Percentiles rank a stretch among this genome's conserved stretches.
Evolutionary conservation across 2,797 vertebrate genomes (phyloP).

Genomic region (Onychomys leucogaster): DNA sequence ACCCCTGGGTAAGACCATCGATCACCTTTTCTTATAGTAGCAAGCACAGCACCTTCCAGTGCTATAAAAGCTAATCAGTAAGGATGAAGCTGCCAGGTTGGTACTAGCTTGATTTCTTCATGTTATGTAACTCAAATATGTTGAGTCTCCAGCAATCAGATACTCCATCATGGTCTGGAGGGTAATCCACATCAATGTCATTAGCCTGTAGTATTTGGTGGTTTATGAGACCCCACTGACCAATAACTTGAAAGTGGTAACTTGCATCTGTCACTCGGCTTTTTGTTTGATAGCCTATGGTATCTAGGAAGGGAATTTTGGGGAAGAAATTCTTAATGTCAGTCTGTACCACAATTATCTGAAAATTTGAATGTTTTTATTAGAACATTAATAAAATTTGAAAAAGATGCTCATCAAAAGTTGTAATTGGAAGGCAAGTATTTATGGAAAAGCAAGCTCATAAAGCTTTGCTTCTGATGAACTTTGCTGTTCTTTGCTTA

Average conservation of each 20-base stretch:
- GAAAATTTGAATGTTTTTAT: not conserved
- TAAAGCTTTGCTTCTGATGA: constrained; percentile 26
- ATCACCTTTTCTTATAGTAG: not conserved
- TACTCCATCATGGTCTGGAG: not conserved
- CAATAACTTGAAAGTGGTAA: not conserved
- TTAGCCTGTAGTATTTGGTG: not conserved
- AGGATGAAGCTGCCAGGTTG: not conserved
- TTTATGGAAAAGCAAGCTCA: not conserved
- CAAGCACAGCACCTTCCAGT: not conserved
- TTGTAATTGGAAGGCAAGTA: not conserved
- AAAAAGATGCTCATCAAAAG: not conserved
- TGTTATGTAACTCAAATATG: not conserved
- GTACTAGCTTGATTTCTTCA: not conserved
- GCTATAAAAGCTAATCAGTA: not conserved
- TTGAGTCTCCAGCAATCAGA: not conserved
- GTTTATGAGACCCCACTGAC: not conserved
- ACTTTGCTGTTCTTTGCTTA: constrained; percentile 39
- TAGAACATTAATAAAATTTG: not conserved
- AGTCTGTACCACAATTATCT: not conserved
- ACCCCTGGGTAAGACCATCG: not conserved
- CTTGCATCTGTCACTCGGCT: not conserved
- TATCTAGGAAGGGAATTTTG: not conserved
- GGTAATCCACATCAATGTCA: not conserved
- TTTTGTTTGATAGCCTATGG: not conserved
- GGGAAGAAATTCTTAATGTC: not conserved